Percentiles rank a stretch among this genome's conserved stretches.
Conservation (phyloP, 1,140 invertebrate species). For the Tachypleus tridentatus region DNA sequence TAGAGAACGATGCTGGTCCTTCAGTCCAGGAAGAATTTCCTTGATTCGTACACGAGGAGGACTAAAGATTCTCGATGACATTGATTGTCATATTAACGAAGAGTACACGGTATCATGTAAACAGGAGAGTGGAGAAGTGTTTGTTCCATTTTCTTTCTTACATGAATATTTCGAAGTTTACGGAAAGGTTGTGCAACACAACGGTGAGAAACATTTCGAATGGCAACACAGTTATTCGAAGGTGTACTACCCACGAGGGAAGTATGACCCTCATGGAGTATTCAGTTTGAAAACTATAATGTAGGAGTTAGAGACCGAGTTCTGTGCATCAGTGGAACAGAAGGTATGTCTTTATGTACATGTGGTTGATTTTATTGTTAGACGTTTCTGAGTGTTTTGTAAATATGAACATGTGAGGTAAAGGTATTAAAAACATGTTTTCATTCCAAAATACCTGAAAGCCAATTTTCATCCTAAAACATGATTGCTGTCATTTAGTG, state of each 20-base stretch:
- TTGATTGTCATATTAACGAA: conserved; percentile 81
- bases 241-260: conserved; percentile 71
- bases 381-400: no score
- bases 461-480: no score
- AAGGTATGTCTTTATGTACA: conserved; percentile 40
- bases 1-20: conserved; percentile 7
- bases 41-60: conserved; percentile 2
- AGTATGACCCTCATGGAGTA: conserved; percentile 73
- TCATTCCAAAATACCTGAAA: no score
- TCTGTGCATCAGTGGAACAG: conserved; percentile 82
- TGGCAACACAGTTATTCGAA: conserved; percentile 92
- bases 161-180: conserved; percentile 88
- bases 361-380: no score
- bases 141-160: conserved; percentile 82
- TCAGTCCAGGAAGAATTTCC: conserved; percentile 1
- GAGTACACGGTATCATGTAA: conserved; percentile 72
- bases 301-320: conserved; percentile 89
- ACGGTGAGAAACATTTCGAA: conserved; percentile 50
- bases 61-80: conserved; percentile 45
- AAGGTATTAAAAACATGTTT: no score
- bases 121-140: conserved; percentile 75
- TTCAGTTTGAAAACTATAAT: conserved; percentile 96
- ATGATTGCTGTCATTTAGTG: no score
- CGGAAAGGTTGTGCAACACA: conserved; percentile 49
- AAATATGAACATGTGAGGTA: no score